Base-by-base conservation (phyloP, 92 coral and sea anemone genomes). In the Epizoanthus fatuus region DNA sequence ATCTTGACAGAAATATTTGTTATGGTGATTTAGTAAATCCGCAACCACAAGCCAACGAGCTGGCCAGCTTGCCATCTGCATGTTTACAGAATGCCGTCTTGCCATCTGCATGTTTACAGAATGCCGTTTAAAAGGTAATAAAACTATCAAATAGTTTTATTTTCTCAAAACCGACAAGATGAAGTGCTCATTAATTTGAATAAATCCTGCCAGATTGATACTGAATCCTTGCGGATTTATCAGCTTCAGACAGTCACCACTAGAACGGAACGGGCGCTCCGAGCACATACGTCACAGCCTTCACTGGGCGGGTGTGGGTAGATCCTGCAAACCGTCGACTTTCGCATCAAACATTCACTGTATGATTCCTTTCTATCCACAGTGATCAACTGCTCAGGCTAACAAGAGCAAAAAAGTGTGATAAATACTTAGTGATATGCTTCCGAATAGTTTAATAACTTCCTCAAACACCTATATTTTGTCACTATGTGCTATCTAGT, bases 281-380 rank as follows among this genome's bases (percentile, higher is more conserved):
- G 66, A n/a, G 35, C 35, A 29, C 35, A 29, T 19, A 77, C 38
- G 82, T 42, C 71, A 77, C 4, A 77, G 39, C 70, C 59, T 77
- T 62, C 39, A 40, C 82, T 42, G 71, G 55, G 68, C 69, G 56
- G 57, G 17, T 25, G 82, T 76, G 81, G 81, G 40, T 57, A 57
- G 39, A 4, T 7, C 6, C 35, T 19, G 22, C 57, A 40, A 39
- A 37, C 35, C 40, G 52, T 76, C 69, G 57, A 77, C 69, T 29
- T 32, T 49, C 56, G 20, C 32, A 17, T 59, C 13, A 22, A 77
- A 77, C 40, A 10, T 77, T 2, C 5, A 17, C 67, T 38, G n/a
- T 37, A 29, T 35, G 8, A 3, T 4, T 11, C 17, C 32, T 25
- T 57, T 22, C 20, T 8, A 10, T 37, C 39, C 7, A 38, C 45